These are phyloP conservation scores for Ariopsis seemanni DNA, from an alignment of 2,113 vertebrate genomes.

Conservation along the genomic window DNA sequence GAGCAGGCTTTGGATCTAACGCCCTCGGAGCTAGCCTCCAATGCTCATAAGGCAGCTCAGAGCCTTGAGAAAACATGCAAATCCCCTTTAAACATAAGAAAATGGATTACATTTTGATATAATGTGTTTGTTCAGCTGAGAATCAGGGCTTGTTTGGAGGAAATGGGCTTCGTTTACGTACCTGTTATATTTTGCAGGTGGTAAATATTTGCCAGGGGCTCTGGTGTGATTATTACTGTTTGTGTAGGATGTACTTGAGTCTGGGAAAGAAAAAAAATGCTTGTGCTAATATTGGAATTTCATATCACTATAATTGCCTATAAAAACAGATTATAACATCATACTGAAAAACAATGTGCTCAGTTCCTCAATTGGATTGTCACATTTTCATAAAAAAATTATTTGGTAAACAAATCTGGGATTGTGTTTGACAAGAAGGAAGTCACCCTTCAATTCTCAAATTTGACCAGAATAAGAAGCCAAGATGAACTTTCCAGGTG, in stretches of 20 bases:
- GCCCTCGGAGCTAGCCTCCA: slow-evolving; percentile 38
- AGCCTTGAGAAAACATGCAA: slow-evolving; percentile 41
- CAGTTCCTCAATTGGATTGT: neutral
- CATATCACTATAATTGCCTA: neutral
- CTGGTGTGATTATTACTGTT: neutral
- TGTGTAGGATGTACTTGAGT: neutral
- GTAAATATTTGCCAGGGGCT: slow-evolving; percentile 10
- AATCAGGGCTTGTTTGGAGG: neutral
- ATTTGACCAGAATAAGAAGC: neutral
- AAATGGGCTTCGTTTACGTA: neutral
- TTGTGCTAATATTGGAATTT: too few species aligned
- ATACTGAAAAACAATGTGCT: neutral
- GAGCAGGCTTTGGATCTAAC: slow-evolving; percentile 43
- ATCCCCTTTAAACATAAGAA: slow-evolving; percentile 38
- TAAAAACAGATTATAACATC: neutral
- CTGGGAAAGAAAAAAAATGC: neutral
- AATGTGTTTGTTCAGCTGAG: slow-evolving; percentile 15
- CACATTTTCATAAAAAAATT: neutral
- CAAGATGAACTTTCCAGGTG: neutral
- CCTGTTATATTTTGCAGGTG: neutral
- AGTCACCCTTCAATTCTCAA: neutral
- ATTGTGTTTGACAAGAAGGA: neutral
- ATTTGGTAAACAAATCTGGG: neutral
- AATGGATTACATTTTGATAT: slow-evolving; percentile 36
- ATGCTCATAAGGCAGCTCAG: slow-evolving; percentile 52